These are phyloP conservation scores for Lanius ludovicianus DNA, from an alignment of 2,113 vertebrate species.

Conservation along the genomic window DNA sequence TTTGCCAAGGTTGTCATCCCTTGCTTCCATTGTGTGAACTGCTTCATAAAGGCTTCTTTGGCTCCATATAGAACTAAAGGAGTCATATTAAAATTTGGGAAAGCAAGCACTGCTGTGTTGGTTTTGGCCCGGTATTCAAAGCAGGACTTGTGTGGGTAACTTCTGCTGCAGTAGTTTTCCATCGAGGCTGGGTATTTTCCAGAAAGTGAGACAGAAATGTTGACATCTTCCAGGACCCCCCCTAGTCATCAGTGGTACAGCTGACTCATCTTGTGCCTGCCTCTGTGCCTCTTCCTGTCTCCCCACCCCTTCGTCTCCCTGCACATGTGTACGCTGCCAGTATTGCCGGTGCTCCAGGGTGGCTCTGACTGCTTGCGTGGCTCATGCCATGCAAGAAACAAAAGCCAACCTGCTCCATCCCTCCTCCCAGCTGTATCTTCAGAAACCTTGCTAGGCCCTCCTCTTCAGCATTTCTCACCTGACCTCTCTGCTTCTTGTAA, in stretches of 20 bases:
- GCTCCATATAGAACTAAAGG: neutral
- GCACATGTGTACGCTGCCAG: accelerated
- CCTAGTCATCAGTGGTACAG: neutral
- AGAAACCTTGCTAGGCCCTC: neutral
- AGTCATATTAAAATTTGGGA: neutral
- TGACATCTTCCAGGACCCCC: conserved; percentile 29
- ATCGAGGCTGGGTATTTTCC: conserved; percentile 26
- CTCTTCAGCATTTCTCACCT: neutral
- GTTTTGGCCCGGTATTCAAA: neutral
- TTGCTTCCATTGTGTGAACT: neutral
- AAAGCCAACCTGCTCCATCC: neutral
- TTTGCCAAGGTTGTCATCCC: neutral
- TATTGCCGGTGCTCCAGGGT: neutral
- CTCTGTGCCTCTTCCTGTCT: neutral
- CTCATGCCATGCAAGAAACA: accelerated
- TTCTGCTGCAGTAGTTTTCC: conserved; percentile 55
- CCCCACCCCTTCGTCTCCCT: neutral
- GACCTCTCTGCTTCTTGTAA: neutral
- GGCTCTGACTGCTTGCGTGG: neutral
- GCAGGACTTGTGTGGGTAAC: neutral
- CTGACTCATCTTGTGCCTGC: conserved; percentile 20
- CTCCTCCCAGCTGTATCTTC: neutral
- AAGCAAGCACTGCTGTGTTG: neutral
- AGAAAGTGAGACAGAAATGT: neutral
- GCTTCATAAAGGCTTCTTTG: neutral